phyloP scores from a whole-genome alignment of 2,888 invertebrate genomes.

The Agrenia bidenticulata region DNA sequence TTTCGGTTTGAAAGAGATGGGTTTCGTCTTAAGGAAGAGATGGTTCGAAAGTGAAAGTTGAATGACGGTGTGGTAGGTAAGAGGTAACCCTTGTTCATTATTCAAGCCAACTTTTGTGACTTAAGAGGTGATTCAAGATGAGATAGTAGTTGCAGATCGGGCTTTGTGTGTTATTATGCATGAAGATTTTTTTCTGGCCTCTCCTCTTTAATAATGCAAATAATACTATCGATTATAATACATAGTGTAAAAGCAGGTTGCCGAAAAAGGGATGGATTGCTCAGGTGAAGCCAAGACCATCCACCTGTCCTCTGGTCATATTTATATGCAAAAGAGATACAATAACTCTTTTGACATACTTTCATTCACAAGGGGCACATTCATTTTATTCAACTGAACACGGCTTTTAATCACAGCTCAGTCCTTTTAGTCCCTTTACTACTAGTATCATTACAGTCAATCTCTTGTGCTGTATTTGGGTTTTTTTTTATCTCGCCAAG shows the following conservation, averaged over 20 bases:
- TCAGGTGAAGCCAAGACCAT: constrained; percentile 11
- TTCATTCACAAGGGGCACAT: constrained; percentile 21
- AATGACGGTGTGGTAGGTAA: not conserved
- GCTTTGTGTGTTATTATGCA: not conserved
- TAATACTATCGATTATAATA: not conserved
- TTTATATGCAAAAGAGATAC: constrained; percentile 24
- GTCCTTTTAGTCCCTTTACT: not conserved
- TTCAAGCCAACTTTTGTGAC: not conserved
- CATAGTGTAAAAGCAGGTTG: constrained; percentile 8
- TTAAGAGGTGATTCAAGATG: not conserved
- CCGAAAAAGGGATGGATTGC: constrained; percentile 26
- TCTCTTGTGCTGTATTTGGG: too few species aligned
- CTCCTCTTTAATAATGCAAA: not conserved
- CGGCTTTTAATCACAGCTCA: not conserved
- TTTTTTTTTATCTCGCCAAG: too few species aligned
- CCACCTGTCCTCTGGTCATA: constrained; percentile 23
- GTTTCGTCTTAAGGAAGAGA: not conserved
- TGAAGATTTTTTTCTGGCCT: not conserved
- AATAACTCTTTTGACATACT: constrained; percentile 29
- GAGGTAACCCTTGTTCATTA: constrained; percentile 4
- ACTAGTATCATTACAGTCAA: not conserved
- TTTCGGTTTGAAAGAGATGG: not conserved
- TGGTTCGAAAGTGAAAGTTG: constrained; percentile 1
- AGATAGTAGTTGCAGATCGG: not conserved
- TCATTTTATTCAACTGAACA: constrained; percentile 6